phyloP scores from a whole-genome alignment of 1,140 invertebrate genomes.

The Copidosoma floridanum region DNA sequence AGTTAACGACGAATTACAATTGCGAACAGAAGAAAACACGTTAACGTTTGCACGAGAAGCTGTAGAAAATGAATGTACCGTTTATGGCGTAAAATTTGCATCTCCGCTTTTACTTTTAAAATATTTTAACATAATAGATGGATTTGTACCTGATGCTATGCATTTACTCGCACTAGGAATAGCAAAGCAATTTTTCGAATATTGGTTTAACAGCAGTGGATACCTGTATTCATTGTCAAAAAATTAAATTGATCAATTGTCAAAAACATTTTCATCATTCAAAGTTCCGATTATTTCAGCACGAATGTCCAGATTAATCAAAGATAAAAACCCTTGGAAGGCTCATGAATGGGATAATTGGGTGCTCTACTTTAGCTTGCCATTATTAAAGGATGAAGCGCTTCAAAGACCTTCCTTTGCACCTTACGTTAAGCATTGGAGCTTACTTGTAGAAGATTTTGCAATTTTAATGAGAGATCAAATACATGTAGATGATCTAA shows the following conservation, averaged over 20 bases:
- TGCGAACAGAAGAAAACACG: not conserved
- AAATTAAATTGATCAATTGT: not conserved
- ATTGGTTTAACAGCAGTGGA: constrained; percentile 16
- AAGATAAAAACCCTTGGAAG: constrained; percentile 1
- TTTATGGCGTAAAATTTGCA: constrained; percentile 20
- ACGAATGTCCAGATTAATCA: not conserved
- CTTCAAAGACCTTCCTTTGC: not conserved
- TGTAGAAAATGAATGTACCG: constrained; percentile 3
- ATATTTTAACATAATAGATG: constrained; percentile 20
- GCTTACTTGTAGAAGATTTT: not conserved
- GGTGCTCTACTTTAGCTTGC: constrained; percentile 6
- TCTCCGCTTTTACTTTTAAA: constrained; percentile 14
- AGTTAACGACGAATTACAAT: not conserved
- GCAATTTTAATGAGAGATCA: constrained; percentile 18
- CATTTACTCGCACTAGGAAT: constrained; percentile 22
- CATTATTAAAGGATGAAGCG: not conserved
- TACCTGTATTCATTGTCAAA: not conserved
- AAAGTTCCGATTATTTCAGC: not conserved
- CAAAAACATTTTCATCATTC: not conserved
- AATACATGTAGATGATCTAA: constrained; percentile 9
- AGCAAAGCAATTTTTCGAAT: constrained; percentile 21
- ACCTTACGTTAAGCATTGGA: not conserved
- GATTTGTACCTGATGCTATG: constrained; percentile 25
- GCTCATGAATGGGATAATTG: constrained; percentile 15
- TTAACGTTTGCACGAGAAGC: constrained; percentile 7